Base-by-base conservation (phyloP, 37 sponge, comb jelly and placozoan genomes). In the Mnemiopsis leidyi region DNA sequence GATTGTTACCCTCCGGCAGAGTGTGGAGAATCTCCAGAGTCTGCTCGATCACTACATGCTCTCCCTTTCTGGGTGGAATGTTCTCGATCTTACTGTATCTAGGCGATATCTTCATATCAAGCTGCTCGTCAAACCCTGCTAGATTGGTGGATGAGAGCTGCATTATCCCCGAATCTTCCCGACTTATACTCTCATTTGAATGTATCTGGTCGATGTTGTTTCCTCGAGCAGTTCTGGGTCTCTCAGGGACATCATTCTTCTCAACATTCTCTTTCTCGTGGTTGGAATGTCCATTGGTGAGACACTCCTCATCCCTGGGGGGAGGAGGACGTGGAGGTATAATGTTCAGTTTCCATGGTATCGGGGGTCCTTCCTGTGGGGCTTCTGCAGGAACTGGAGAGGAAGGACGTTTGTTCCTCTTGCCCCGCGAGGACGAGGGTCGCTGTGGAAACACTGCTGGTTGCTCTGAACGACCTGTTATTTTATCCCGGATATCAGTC, bases 341-440 rank as follows among this genome's bases (percentile, higher is more conserved):
- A 61, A 40, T 85, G 61, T 85, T 85, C 48, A 85, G 29, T 26
- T 85, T 85, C 90, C 90, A 85, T 5, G 90, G 90, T 23, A 85
- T 32, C 33, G 34, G 79, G 18, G 79, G 79, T 3, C 38, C 61
- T 39, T 85, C 90, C 61, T n/a, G 40, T 13, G 25, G 30, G 7
- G 61, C 48, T 13, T 40, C 90, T 2, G 28, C 61, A 26, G 90
- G 40, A 39, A 38, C 24, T 7, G 90, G 61, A 29, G 90, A 85
- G 24, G 90, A 85, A 1, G 90, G 90, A n/a, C 90, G 39, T 26
- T 85, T 85, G 61, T 40, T 85, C 29, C 90, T 38, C 90, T 85
- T 85, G 25, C 90, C 90, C 23, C 90, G 90, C 2, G 90, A 85
- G 0, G 90, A 85, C 0, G 90, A 0, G 18, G 90, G 90, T 5